Conservation (phyloP, 2,113 vertebrate species). For the Oenanthe melanoleuca region DNA sequence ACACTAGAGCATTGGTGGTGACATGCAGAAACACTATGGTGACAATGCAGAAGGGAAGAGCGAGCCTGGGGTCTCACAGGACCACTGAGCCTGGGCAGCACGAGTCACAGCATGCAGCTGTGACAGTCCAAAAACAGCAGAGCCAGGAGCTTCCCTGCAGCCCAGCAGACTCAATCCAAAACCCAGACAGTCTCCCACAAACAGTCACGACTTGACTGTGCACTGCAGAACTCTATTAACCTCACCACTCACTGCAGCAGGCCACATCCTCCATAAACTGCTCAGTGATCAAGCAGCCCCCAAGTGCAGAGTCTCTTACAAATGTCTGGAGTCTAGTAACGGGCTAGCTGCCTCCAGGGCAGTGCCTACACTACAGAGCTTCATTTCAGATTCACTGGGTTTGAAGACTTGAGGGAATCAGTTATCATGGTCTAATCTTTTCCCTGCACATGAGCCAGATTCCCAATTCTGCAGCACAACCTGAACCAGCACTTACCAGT, state of each 20-base stretch:
- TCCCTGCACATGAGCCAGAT: neutral
- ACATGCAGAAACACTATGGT: neutral
- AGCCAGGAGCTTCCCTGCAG: neutral
- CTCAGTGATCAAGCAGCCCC: neutral
- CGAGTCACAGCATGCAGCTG: neutral
- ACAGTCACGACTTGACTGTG: neutral
- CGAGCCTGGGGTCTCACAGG: fast-evolving
- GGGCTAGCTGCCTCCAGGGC: neutral
- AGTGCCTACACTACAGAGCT: neutral
- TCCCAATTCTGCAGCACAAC: neutral
- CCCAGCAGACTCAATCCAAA: neutral
- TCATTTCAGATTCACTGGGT: neutral
- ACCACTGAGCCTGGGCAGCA: neutral
- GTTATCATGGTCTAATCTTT: neutral
- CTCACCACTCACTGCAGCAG: neutral
- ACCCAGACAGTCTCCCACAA: neutral
- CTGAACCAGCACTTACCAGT: neutral
- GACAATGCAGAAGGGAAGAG: neutral
- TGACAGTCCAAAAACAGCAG: neutral
- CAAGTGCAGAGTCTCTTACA: neutral
- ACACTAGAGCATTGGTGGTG: neutral
- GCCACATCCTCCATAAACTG: neutral
- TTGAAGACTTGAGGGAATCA: neutral
- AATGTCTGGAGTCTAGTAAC: neutral
- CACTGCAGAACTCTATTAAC: neutral